Conservation (phyloP, 2,797 vertebrate genomes). For the Lepilemur ruficaudatus region DNA sequence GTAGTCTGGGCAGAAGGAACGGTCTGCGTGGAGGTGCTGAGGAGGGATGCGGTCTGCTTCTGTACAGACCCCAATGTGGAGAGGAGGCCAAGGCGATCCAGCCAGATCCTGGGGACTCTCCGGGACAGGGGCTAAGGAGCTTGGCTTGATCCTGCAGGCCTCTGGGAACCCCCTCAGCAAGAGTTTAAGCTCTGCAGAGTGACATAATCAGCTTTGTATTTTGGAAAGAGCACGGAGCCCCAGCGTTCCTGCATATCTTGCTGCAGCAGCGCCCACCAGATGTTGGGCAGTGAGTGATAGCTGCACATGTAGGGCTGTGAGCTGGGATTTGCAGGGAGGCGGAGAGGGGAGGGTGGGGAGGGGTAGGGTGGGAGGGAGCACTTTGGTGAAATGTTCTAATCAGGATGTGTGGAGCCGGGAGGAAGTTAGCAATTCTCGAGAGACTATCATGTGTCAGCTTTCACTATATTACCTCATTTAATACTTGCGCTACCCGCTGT, state of each 20-base stretch:
- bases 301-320: not conserved
- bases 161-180: not conserved
- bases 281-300: slow-evolving; percentile 31
- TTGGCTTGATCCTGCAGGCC: not conserved
- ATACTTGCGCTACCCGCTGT: not conserved
- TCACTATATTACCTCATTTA: not conserved
- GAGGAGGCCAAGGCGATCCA: not conserved
- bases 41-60: not conserved
- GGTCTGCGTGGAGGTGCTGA: rapidly evolving
- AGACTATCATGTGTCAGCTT: not conserved
- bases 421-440: slow-evolving; percentile 32
- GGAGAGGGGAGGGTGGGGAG: not conserved
- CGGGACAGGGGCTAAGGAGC: not conserved
- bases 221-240: slow-evolving; percentile 3
- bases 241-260: not conserved
- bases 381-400: not conserved
- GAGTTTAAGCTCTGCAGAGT: slow-evolving; percentile 18
- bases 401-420: not conserved
- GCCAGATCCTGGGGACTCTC: not conserved
- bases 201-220: slow-evolving; percentile 52
- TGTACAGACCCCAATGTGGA: not conserved
- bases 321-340: not conserved
- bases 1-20: not conserved
- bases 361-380: not conserved
- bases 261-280: not conserved